phyloP scores from a whole-genome alignment of 2,888 invertebrate species.

The Mesorhabditis belari region DNA sequence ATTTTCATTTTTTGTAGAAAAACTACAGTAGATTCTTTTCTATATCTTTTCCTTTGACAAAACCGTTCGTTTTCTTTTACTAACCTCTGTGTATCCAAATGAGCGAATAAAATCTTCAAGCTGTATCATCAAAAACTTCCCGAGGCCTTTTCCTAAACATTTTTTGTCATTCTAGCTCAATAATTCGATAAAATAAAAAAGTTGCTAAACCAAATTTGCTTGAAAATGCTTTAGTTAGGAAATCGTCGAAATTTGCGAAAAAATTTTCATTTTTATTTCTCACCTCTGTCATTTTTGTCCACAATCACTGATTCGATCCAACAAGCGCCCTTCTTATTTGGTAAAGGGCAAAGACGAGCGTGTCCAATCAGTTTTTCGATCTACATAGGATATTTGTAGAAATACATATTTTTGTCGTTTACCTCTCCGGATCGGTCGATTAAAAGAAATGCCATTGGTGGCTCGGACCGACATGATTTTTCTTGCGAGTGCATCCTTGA shows the following conservation, averaged over 20 bases:
- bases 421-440: slow-evolving; percentile 6
- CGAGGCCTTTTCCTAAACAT: slow-evolving; percentile 49
- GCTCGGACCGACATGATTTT: slow-evolving; percentile 22
- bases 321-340: slow-evolving; percentile 17
- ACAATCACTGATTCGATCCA: background rate
- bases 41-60: background rate
- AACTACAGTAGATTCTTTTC: background rate
- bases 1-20: background rate
- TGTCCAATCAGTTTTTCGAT: slow-evolving; percentile 29
- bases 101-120: slow-evolving; percentile 44
- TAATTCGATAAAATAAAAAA: slow-evolving; percentile 38
- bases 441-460: slow-evolving; percentile 40
- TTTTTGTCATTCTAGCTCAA: slow-evolving; percentile 24
- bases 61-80: background rate
- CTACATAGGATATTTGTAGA: background rate
- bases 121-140: slow-evolving; percentile 53
- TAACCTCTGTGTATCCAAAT: slow-evolving; percentile 27
- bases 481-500: slow-evolving; percentile 26
- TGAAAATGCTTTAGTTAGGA: slow-evolving; percentile 5
- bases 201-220: no score
- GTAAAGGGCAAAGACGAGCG: slow-evolving; percentile 29
- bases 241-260: background rate
- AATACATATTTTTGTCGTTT: background rate
- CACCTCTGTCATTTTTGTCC: background rate
- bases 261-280: background rate